These are phyloP conservation scores for Pimpla rufipes DNA, from an alignment of 2,888 invertebrate species.

Conservation along the genomic window DNA sequence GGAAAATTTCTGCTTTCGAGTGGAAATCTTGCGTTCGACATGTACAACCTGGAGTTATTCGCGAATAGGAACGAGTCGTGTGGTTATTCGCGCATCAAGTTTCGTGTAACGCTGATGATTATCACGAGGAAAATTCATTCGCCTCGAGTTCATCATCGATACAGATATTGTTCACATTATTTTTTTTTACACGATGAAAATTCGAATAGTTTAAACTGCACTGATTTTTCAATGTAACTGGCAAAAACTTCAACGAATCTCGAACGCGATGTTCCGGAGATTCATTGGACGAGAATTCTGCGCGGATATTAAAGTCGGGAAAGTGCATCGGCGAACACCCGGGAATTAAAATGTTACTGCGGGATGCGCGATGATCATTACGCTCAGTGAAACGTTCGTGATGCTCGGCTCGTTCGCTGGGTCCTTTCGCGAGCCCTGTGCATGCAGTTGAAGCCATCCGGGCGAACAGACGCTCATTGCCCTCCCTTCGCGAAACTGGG, in stretches of 20 bases:
- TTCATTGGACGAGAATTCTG: constrained; percentile 37
- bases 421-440: constrained; percentile 25
- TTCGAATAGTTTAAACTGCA: constrained; percentile 1
- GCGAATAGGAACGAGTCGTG: not conserved
- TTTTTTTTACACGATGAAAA: constrained; percentile 10
- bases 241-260: constrained; percentile 54
- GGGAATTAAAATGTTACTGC: constrained; percentile 66
- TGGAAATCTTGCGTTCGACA: not conserved
- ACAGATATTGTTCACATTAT: not conserved
- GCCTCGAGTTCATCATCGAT: too few species aligned
- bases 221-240: constrained; percentile 25
- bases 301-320: constrained; percentile 55
- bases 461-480: constrained; percentile 59
- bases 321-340: constrained; percentile 55
- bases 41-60: not conserved
- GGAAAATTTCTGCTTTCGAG: constrained; percentile 3
- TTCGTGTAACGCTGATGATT: not conserved
- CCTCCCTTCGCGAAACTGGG: constrained; percentile 64
- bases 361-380: constrained; percentile 68
- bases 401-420: constrained; percentile 58
- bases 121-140: not conserved
- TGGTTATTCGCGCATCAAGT: not conserved
- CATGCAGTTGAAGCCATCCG: constrained; percentile 62
- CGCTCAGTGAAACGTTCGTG: constrained; percentile 68
- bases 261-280: constrained; percentile 48